Evolutionary conservation across 2,888 invertebrate genomes (phyloP), one percentile per base, ranked within the genome.

Genomic region (Magallana nippona): DNA sequence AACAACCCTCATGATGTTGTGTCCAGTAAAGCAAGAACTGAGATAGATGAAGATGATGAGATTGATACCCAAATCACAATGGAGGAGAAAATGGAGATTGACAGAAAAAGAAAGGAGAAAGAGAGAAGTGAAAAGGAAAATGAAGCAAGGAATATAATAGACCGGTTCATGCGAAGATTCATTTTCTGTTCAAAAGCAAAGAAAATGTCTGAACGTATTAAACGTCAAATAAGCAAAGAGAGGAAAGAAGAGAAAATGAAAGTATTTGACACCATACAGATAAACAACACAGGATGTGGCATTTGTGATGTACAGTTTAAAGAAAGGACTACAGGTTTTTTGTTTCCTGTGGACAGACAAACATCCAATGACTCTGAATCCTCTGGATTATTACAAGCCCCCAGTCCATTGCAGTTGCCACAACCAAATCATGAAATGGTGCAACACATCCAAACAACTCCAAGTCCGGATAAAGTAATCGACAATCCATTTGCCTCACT

Each of bases 271-370:
- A 78, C 78, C 11, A 81, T 85, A 22, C 81, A 84, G 19, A 82
- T 90, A 17, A 83, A 85, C 79, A 85, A 89, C 2, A 84, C 56
- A 1, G 81, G 83, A 44, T 90, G 90, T 87, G 89, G 88, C 1
- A 85, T 88, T 19, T 89, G 90, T 86, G 88, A 87, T 15, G 85
- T 85, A 0, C 79, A 78, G 15, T 89, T 89, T 55, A 83, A 86
- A 77, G 17, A 19, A 32, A 82, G 15, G 15, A 19, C 10, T 1
- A 17, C 15, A 15, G 11, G 57, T 56, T 17, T 27, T 8, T 44
- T n/a, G 5, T 55, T 55, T 10, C n/a, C 56, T n/a, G 55, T 55
- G 55, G 19, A n/a, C 22, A 78, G 78, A 19, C 78, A 78, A n/a
- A 55, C 55, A 1, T 55, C 19, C 3, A 78, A 17, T 10, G 78